Conservation (phyloP, 1,140 invertebrate genomes). For the Pseudobourletiella spinata region DNA sequence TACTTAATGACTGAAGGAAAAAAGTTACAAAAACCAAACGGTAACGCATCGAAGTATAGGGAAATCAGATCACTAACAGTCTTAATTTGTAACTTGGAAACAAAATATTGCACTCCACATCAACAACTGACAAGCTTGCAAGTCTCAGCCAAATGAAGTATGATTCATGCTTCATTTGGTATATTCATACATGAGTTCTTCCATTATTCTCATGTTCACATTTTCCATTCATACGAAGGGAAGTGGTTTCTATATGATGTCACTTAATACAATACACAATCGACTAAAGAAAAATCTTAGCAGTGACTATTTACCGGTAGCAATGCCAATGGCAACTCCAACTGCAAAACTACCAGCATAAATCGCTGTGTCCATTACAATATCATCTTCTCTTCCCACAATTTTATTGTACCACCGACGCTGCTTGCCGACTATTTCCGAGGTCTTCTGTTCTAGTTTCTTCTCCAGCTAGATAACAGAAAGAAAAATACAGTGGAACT, state of each 20-base stretch:
- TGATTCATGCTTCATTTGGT: no score
- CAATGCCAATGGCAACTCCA: background rate
- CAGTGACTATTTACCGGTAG: background rate
- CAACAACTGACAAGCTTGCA: background rate
- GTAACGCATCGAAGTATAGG: no score
- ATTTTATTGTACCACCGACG: background rate
- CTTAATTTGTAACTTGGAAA: no score
- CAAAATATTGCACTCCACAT: no score
- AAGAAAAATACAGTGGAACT: background rate
- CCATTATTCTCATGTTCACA: no score
- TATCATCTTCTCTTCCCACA: background rate
- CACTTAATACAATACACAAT: background rate
- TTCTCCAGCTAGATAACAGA: slow-evolving; percentile 1
- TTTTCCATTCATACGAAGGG: no score
- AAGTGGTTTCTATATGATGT: background rate
- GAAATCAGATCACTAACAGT: no score
- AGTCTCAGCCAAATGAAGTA: no score
- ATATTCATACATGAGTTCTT: no score
- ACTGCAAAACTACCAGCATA: background rate
- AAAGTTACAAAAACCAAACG: no score
- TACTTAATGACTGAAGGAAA: no score
- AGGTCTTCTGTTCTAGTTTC: slow-evolving; percentile 3
- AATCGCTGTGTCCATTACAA: background rate
- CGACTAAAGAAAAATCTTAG: background rate
- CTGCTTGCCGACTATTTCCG: background rate